Percentiles rank a stretch among this genome's conserved stretches.
Evolutionary conservation across 1,140 invertebrate genomes (phyloP).

Genomic region (Psix sp.): DNA sequence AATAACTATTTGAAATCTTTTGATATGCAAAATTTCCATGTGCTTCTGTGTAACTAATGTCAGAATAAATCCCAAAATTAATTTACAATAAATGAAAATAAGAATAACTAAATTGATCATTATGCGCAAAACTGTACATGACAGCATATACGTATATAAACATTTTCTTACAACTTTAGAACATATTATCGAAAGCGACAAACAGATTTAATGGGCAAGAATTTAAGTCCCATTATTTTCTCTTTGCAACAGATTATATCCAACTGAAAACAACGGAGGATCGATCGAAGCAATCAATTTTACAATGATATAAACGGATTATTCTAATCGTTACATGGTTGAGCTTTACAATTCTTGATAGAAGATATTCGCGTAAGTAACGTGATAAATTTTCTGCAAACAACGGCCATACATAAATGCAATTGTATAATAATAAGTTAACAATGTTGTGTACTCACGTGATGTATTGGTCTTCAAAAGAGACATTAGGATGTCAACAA

Average conservation of each 20-base stretch:
- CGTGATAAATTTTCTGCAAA: conserved; percentile 65
- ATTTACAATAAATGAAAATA: too few species aligned
- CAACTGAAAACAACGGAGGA: conserved; percentile 25
- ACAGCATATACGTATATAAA: too few species aligned
- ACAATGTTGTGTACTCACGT: too few species aligned
- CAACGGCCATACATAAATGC: conserved; percentile 36
- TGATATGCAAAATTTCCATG: too few species aligned
- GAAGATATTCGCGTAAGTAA: conserved; percentile 63
- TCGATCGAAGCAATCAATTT: conserved; percentile 51
- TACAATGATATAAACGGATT: conserved; percentile 51
- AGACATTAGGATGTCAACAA: conserved; percentile 24
- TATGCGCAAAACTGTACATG: too few species aligned
- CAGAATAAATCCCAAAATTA: too few species aligned
- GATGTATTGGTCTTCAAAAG: conserved; percentile 19
- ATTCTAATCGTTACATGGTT: conserved; percentile 46
- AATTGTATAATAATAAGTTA: conserved; percentile 48
- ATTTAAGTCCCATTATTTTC: conserved; percentile 37
- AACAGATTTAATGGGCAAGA: conserved; percentile 43
- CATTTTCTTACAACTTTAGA: too few species aligned
- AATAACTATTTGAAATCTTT: too few species aligned
- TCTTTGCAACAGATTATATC: conserved; percentile 28
- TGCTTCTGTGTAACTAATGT: too few species aligned
- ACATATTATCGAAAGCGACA: conserved; percentile 44
- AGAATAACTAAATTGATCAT: too few species aligned
- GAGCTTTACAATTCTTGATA: conserved; percentile 46